Evolutionary conservation across 2,113 vertebrate genomes (phyloP).

Genomic region (Sphyrna mokarran): DNA sequence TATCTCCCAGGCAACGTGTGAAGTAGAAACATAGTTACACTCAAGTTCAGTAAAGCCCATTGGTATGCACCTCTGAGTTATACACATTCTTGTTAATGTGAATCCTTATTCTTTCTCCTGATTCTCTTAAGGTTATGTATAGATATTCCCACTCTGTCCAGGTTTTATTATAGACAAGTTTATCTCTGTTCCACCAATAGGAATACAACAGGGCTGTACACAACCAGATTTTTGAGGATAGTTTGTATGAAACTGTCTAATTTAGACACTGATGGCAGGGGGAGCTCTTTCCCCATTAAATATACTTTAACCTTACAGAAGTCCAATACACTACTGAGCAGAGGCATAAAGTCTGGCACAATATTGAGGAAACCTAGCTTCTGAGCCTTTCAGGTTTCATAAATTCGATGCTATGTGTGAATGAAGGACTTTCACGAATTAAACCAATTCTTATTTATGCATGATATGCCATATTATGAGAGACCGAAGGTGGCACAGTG

Average conservation of each 20-base stretch:
- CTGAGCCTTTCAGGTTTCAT: background rate
- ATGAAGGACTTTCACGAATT: background rate
- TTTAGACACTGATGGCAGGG: background rate
- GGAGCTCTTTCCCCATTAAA: conserved; percentile 1
- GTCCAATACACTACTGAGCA: background rate
- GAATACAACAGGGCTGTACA: background rate
- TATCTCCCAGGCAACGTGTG: background rate
- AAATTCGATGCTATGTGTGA: background rate
- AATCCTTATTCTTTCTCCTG: background rate
- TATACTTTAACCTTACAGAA: background rate
- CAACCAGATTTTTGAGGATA: background rate
- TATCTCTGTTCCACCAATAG: background rate
- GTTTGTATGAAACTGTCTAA: background rate
- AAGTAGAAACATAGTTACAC: background rate
- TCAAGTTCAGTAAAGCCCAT: background rate
- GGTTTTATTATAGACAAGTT: background rate
- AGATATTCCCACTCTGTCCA: background rate
- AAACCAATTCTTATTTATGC: background rate
- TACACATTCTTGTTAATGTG: background rate
- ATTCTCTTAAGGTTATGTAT: background rate
- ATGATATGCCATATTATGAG: background rate
- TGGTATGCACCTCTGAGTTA: background rate
- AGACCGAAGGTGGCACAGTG: too few relatives aligned
- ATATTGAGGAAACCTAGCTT: background rate
- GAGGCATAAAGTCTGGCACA: background rate